phyloP scores from a whole-genome alignment of 2,888 invertebrate species.

The Melipona beecheii region DNA sequence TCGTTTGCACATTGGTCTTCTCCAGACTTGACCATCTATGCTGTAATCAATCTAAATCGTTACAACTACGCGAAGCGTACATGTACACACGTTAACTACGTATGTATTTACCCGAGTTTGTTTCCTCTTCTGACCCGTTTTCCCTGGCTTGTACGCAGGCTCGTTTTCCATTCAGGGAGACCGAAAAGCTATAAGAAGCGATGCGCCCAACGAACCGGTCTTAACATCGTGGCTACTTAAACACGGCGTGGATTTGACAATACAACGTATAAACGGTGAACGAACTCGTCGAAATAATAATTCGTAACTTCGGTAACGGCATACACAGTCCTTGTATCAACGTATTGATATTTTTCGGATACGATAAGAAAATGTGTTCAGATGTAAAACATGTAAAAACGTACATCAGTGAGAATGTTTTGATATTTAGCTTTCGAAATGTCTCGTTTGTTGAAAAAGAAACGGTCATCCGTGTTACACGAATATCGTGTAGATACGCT shows the following conservation, averaged over 20 bases:
- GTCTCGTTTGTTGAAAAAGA: neutral
- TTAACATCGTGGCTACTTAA: constrained; percentile 20
- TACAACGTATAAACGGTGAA: neutral
- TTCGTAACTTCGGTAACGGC: neutral
- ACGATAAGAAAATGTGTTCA: neutral
- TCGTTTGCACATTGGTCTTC: neutral
- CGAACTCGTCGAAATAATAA: neutral
- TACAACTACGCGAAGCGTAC: constrained; percentile 25
- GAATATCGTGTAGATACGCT: neutral
- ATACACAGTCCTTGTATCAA: neutral
- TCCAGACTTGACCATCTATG: neutral
- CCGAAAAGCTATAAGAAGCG: constrained; percentile 15
- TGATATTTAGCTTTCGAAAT: neutral
- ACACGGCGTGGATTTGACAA: neutral
- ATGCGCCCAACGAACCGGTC: constrained; percentile 37
- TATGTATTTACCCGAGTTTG: neutral
- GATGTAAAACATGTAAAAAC: neutral
- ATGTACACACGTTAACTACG: neutral
- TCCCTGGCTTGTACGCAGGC: neutral
- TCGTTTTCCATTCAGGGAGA: neutral
- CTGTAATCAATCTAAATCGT: constrained; percentile 18
- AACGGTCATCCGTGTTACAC: neutral
- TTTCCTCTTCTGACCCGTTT: neutral
- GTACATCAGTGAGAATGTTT: neutral
- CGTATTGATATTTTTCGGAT: neutral